These are phyloP conservation scores for Drosophila bifasciata DNA, from an alignment of 1,140 invertebrate species.

Conservation along the genomic window DNA sequence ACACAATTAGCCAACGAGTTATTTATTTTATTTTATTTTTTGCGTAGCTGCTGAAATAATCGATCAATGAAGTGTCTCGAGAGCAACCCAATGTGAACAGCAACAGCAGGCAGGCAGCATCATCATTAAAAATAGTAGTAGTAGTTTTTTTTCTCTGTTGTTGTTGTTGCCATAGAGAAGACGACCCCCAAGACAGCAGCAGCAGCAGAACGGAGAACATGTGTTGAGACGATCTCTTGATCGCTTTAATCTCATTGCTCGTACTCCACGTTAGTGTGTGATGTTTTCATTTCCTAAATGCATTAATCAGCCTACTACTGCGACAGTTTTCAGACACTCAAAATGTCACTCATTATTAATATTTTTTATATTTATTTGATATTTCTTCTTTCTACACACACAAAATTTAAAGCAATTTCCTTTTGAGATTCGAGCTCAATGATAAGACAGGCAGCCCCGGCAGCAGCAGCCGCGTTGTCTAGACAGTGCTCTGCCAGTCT, in stretches of 20 bases:
- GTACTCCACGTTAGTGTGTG: neutral
- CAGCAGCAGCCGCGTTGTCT: conserved; percentile 46
- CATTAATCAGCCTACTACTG: conserved; percentile 63
- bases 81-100: conserved; percentile 21
- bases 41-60: conserved; percentile 48
- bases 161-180: neutral
- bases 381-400: conserved; percentile 13
- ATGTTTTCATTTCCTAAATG: conserved; percentile 62
- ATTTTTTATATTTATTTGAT: conserved; percentile 14
- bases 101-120: conserved; percentile 1
- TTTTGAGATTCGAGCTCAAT: conserved; percentile 56
- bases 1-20: conserved; percentile 58
- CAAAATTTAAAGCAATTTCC: conserved; percentile 68
- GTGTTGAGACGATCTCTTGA: conserved; percentile 48
- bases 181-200: conserved; percentile 15
- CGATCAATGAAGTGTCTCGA: conserved; percentile 8
- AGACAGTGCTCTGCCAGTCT: conserved; percentile 42
- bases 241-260: conserved; percentile 49
- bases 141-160: conserved; percentile 3
- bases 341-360: conserved; percentile 6
- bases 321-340: no score
- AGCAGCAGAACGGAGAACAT: conserved; percentile 36
- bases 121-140: conserved; percentile 38
- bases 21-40: conserved; percentile 28
- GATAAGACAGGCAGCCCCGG: conserved; percentile 53